phyloP scores from a whole-genome alignment of 2,797 vertebrate species.

The Coreius guichenoti region DNA sequence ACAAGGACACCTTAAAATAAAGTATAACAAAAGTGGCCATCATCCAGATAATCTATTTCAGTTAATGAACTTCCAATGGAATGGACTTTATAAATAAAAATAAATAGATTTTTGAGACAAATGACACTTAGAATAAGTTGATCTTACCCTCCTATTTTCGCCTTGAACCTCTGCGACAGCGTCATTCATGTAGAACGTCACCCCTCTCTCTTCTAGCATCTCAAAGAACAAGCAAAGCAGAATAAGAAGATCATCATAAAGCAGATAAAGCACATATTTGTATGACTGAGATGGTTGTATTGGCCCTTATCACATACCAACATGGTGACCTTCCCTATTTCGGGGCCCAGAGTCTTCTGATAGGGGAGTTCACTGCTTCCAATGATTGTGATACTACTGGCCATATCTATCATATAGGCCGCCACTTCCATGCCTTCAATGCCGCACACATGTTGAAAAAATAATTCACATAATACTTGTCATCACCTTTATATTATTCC shows the following conservation, averaged over 20 bases:
- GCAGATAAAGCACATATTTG: background rate
- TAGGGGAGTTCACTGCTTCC: constrained; percentile 82
- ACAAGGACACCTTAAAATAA: background rate
- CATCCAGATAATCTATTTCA: background rate
- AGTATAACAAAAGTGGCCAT: background rate
- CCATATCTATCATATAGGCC: constrained; percentile 80
- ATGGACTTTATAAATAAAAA: background rate
- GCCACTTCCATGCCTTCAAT: constrained; percentile 84
- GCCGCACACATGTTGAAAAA: background rate
- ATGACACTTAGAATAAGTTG: background rate
- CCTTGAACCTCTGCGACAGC: constrained; percentile 77
- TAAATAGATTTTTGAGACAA: background rate
- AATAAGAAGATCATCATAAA: constrained; percentile 5
- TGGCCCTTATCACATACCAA: constrained; percentile 70
- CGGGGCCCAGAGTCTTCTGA: constrained; percentile 77
- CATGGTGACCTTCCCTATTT: constrained; percentile 81
- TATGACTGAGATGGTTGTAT: background rate
- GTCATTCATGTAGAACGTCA: constrained; percentile 84
- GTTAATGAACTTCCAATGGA: background rate
- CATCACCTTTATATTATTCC: background rate
- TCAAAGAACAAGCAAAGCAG: constrained; percentile 62
- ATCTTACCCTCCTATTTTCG: constrained; percentile 77
- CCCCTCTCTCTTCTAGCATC: constrained; percentile 80
- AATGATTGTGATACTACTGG: constrained; percentile 79
- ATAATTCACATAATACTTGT: background rate